Conservation (phyloP, 92 coral and sea anemone genomes). For the Epizoanthus ramosus region DNA sequence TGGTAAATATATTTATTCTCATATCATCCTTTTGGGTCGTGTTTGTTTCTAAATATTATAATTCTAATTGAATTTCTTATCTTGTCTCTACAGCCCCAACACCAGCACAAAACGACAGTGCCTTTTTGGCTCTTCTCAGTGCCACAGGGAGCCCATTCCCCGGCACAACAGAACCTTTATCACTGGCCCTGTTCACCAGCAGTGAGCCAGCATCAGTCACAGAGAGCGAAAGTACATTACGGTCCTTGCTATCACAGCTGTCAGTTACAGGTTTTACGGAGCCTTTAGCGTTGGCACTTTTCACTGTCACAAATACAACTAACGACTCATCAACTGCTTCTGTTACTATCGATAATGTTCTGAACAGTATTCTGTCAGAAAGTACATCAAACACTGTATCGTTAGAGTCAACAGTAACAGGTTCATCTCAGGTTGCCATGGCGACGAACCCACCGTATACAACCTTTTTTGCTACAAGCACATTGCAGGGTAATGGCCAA, state of each 20-base stretch:
- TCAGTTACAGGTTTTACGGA: slow-evolving; percentile 9
- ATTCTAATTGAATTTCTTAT: not conserved
- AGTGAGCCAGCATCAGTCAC: not conserved
- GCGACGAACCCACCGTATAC: not conserved
- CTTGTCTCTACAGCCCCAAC: not conserved
- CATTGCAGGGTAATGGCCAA: not conserved
- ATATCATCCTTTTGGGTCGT: no score
- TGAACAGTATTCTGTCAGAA: not conserved
- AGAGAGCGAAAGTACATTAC: not conserved
- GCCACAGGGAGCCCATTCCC: not conserved
- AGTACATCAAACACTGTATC: not conserved
- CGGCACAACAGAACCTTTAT: slow-evolving; percentile 22
- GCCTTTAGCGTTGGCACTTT: not conserved
- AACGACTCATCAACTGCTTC: not conserved
- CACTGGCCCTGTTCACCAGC: slow-evolving; percentile 6
- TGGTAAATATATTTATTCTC: no score
- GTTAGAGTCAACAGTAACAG: not conserved
- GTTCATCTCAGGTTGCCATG: not conserved
- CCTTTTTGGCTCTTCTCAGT: not conserved
- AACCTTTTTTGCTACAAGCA: not conserved
- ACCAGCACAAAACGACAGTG: not conserved
- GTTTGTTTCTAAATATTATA: no score
- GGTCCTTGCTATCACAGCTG: not conserved
- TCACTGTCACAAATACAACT: not conserved
- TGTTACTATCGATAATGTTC: no score